Conservation (phyloP, 2,888 invertebrate genomes). For the Spicauda simplicius region DNA sequence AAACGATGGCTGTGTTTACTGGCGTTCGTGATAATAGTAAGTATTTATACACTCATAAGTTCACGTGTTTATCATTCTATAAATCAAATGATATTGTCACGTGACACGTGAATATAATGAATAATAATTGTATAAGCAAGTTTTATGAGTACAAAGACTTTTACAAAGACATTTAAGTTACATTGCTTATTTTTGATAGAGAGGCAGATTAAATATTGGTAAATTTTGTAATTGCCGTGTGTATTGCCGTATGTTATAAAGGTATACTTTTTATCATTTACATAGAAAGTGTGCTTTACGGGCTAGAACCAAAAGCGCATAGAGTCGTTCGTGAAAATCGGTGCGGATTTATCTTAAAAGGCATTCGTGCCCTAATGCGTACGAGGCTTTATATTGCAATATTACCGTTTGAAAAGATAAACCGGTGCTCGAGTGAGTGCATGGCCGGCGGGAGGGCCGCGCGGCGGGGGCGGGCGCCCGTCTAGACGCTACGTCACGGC, state of each 20-base stretch:
- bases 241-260: neutral
- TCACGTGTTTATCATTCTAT: neutral
- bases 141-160: too few species aligned
- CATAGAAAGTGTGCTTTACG: neutral
- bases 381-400: slow-evolving; percentile 64
- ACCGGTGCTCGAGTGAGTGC: slow-evolving; percentile 80
- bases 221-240: neutral
- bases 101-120: neutral
- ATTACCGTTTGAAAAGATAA: slow-evolving; percentile 80
- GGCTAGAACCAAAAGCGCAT: neutral
- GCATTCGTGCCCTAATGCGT: slow-evolving; percentile 44
- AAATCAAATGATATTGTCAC: neutral
- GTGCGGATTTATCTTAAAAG: slow-evolving; percentile 21
- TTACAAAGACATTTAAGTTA: too few species aligned
- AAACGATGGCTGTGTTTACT: slow-evolving; percentile 9
- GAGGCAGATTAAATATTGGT: neutral
- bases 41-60: neutral
- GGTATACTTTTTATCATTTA: neutral
- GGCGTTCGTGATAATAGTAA: slow-evolving; percentile 8
- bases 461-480: slow-evolving; percentile 64
- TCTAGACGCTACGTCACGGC: slow-evolving; percentile 84
- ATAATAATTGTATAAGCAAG: neutral
- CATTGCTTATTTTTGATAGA: too few species aligned
- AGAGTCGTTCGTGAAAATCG: neutral
- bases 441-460: slow-evolving; percentile 57